Conservation (phyloP, 2,888 invertebrate species). For the Yponomeuta cagnagella region DNA sequence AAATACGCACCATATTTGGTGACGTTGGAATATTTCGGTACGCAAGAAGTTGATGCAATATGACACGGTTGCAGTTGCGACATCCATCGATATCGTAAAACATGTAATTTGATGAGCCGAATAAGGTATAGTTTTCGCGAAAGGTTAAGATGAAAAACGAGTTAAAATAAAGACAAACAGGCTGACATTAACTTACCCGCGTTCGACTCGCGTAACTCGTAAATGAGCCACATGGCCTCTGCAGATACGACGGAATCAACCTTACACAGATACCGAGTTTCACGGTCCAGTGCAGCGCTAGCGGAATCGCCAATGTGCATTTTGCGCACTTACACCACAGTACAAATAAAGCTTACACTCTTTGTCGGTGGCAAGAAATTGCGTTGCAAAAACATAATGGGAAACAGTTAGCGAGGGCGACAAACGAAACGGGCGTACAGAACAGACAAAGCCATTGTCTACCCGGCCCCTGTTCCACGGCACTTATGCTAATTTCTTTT, state of each 20-base stretch:
- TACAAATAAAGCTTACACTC: conserved; percentile 17
- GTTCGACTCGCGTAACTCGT: conserved; percentile 24
- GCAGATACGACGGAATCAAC: conserved; percentile 25
- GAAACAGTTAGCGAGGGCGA: conserved; percentile 52
- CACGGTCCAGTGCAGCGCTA: conserved; percentile 26
- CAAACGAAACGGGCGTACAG: conserved; percentile 52
- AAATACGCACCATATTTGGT: conserved; percentile 16
- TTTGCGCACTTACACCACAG: conserved; percentile 25
- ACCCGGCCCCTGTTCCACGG: conserved; percentile 52
- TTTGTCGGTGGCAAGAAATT: conserved; percentile 45
- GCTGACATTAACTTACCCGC: conserved; percentile 27
- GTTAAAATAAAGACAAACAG: conserved; percentile 21
- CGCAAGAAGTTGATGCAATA: neutral
- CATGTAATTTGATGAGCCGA: neutral
- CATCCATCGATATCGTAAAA: neutral
- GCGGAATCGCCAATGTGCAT: conserved; percentile 23
- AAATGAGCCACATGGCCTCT: conserved; percentile 25
- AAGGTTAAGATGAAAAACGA: conserved; percentile 24
- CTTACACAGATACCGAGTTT: conserved; percentile 21
- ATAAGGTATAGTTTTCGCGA: conserved; percentile 20
- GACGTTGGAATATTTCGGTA: neutral
- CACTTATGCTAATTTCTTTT: conserved; percentile 71
- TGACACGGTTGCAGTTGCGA: neutral
- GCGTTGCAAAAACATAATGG: conserved; percentile 43
- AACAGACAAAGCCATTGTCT: conserved; percentile 72